Percentiles rank a stretch among this genome's conserved stretches.
Evolutionary conservation across 2,888 invertebrate species (phyloP).

Genomic region (Balanococcus diminutus): DNA sequence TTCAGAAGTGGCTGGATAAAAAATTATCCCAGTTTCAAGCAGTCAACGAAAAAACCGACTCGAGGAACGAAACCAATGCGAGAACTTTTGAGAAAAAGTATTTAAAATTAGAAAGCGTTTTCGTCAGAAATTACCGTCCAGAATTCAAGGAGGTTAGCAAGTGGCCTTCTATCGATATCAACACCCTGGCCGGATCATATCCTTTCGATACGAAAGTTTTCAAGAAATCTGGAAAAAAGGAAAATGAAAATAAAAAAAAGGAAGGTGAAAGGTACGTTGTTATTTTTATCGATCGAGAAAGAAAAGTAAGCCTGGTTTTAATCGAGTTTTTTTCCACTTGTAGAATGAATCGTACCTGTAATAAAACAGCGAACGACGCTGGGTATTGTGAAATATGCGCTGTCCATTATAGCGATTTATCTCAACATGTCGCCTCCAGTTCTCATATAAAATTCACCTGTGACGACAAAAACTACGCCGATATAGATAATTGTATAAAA

Average conservation of each 20-base stretch:
- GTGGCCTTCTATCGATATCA: slow-evolving; percentile 68
- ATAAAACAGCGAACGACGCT: slow-evolving; percentile 57
- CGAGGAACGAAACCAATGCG: slow-evolving; percentile 45
- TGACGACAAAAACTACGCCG: slow-evolving; percentile 76
- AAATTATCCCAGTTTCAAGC: slow-evolving; percentile 46
- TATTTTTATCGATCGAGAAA: background rate
- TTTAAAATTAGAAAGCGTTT: slow-evolving; percentile 58
- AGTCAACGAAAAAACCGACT: background rate
- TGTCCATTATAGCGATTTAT: slow-evolving; percentile 73
- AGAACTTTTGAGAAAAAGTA: slow-evolving; percentile 57
- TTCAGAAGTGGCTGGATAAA: slow-evolving; percentile 46
- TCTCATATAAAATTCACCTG: slow-evolving; percentile 76
- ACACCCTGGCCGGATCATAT: slow-evolving; percentile 62
- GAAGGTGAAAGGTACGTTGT: slow-evolving; percentile 47
- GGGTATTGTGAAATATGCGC: slow-evolving; percentile 85
- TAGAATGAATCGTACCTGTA: slow-evolving; percentile 52
- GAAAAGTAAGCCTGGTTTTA: background rate
- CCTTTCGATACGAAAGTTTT: slow-evolving; percentile 61
- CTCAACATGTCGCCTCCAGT: slow-evolving; percentile 74
- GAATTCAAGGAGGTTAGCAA: slow-evolving; percentile 69
- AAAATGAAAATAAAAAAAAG: slow-evolving; percentile 49
- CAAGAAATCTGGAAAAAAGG: slow-evolving; percentile 37
- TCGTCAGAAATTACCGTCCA: slow-evolving; percentile 62
- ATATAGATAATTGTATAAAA: slow-evolving; percentile 74
- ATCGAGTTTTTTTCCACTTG: background rate